Conservation (phyloP, 2,797 vertebrate genomes). For the Sciaenops ocellatus region DNA sequence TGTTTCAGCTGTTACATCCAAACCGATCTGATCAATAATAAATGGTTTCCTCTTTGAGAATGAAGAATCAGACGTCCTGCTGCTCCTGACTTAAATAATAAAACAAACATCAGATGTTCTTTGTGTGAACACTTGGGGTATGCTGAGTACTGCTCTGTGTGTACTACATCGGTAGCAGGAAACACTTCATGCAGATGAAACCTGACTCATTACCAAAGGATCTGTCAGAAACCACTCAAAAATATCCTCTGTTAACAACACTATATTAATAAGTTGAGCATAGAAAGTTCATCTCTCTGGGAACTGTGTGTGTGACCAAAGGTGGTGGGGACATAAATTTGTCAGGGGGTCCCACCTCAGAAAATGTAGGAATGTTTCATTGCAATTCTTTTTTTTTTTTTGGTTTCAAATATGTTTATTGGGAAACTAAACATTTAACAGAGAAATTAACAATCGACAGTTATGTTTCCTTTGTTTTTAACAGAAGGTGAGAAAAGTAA, state of each 20-base stretch:
- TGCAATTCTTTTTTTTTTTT: no score
- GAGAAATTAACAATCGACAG: no score
- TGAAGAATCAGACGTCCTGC: background rate
- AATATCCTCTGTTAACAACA: background rate
- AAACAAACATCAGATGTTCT: slow-evolving; percentile 31
- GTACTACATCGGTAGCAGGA: background rate
- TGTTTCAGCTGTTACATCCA: background rate
- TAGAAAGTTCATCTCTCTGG: no score
- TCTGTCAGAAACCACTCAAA: background rate
- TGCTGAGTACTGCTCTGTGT: background rate
- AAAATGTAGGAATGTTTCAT: no score
- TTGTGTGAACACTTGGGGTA: background rate
- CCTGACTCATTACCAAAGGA: background rate
- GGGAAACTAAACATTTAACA: no score
- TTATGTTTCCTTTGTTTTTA: no score
- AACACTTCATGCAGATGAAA: background rate
- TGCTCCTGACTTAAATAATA: slow-evolving; percentile 44
- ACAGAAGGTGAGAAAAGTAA: no score
- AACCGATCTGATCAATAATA: slow-evolving; percentile 41
- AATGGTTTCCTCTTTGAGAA: slow-evolving; percentile 12
- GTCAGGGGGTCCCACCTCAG: no score
- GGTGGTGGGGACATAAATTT: no score
- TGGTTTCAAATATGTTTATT: no score
- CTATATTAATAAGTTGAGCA: background rate
- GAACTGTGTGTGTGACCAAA: background rate